Conservation (phyloP, 2,888 invertebrate genomes). For the Aphodius granarius region DNA sequence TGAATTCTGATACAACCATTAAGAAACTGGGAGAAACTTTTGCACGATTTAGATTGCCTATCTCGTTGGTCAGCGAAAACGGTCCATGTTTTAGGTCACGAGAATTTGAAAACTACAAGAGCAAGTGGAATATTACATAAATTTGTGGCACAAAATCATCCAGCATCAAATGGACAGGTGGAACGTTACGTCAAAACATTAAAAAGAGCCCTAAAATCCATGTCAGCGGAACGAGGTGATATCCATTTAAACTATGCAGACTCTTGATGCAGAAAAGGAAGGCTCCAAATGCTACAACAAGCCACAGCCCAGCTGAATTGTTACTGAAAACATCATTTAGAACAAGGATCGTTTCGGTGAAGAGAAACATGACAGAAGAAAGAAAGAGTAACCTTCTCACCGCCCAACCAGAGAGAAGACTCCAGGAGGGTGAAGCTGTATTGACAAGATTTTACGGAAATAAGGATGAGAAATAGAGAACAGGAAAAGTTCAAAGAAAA, state of each 20-base stretch:
- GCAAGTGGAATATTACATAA: neutral
- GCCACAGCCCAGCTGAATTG: neutral
- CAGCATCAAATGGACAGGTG: neutral
- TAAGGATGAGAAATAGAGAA: neutral
- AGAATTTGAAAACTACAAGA: neutral
- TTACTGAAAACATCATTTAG: neutral
- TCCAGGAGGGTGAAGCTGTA: neutral
- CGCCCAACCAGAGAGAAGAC: neutral
- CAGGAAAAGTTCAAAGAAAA: neutral
- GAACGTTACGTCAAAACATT: neutral
- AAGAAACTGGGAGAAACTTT: conserved; percentile 23
- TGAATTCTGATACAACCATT: conserved; percentile 18
- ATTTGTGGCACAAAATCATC: neutral
- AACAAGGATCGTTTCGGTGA: no score
- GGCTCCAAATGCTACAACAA: neutral
- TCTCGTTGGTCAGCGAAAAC: conserved; percentile 32
- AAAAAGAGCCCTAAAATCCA: neutral
- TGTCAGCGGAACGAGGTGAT: neutral
- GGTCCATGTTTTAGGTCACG: conserved; percentile 28
- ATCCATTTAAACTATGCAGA: neutral
- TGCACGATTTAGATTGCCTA: conserved; percentile 32
- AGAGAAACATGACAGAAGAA: no score
- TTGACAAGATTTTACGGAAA: neutral
- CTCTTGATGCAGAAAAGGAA: neutral
- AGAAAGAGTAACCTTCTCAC: neutral